Percentiles rank a stretch among this genome's conserved stretches.
phyloP scores from a whole-genome alignment of 2,888 invertebrate genomes.

The Leistus spinibarbis region DNA sequence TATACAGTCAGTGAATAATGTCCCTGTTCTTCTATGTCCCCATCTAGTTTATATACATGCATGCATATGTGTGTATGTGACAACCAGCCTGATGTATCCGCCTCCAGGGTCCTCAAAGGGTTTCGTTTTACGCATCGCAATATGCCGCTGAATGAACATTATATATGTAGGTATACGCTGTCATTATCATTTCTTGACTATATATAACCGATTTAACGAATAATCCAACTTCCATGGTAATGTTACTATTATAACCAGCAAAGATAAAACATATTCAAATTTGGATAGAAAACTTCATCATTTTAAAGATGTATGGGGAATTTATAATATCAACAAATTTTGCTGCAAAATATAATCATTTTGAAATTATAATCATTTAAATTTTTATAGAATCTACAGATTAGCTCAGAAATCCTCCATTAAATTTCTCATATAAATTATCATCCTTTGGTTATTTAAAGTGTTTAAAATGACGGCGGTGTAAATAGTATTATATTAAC shows the following conservation, averaged over 20 bases:
- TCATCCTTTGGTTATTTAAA: too few species aligned
- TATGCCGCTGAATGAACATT: not conserved
- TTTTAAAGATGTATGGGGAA: not conserved
- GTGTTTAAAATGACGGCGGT: too few species aligned
- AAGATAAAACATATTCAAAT: too few species aligned
- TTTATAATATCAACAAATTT: not conserved
- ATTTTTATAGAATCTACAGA: too few species aligned
- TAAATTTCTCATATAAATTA: too few species aligned
- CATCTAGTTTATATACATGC: not conserved
- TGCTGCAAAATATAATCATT: too few species aligned
- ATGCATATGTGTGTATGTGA: not conserved
- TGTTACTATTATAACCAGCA: too few species aligned
- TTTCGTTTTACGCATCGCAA: not conserved
- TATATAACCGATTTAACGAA: not conserved
- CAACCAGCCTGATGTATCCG: constrained; percentile 1
- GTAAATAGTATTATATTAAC: too few species aligned
- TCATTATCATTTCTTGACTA: not conserved
- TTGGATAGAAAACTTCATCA: too few species aligned
- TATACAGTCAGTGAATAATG: not conserved
- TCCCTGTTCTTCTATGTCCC: not conserved
- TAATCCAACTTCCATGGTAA: not conserved
- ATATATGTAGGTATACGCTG: not conserved
- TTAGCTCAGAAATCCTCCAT: too few species aligned
- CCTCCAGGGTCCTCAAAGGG: constrained; percentile 4
- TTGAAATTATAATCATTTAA: too few species aligned